Evolutionary conservation across 2,797 vertebrate genomes (phyloP), one percentile per base, ranked within the genome.

Genomic region (Pseudotriccus pelzelni): DNA sequence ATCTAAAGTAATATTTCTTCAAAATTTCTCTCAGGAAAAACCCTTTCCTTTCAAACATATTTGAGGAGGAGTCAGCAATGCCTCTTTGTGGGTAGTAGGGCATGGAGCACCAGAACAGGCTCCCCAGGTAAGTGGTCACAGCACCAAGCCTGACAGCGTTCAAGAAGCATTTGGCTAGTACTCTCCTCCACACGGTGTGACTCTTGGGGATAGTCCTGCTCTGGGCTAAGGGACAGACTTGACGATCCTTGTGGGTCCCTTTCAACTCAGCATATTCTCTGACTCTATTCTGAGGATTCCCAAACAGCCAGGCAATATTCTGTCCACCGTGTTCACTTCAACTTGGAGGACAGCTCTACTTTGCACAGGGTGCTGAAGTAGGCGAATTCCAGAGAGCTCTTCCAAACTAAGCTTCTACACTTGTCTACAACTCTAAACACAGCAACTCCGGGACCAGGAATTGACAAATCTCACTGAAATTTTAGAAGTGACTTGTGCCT

Each of bases 251-350:
- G 27, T 20, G 37, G 18, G 18, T 60, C 37, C 10, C 8, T 60
- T 60, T 37, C 18, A 60, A 30, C 37, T 39, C 59, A 39, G 37
- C 18, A 39, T 21, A 30, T 21, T 41, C 27, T 15, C 9, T 60
- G 18, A 60, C 27, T 60, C 21, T 12, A 4, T 30, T 24, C 22
- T 1, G 0, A 20, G 24, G 17, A 23, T 44, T 39, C 12, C 39
- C 34, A 52, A 32, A 0, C 13, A 69, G 20, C 6, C 30, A 9
- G 14, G 20, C 1, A n/a, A 28, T 7, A 19, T 28, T 27, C 30
- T 50, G 12, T 9, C 6, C 1, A 1, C 0, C 2, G 17, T 34
- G 12, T 5, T 7, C 17, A 41, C 12, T 6, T 4, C 1, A 3
- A 14, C 27, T 14, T 22, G 36, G 15, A 75, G 10, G 9, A 47